Base-by-base conservation (phyloP, 1,140 invertebrate genomes). In the Drosophila pruinosa region DNA sequence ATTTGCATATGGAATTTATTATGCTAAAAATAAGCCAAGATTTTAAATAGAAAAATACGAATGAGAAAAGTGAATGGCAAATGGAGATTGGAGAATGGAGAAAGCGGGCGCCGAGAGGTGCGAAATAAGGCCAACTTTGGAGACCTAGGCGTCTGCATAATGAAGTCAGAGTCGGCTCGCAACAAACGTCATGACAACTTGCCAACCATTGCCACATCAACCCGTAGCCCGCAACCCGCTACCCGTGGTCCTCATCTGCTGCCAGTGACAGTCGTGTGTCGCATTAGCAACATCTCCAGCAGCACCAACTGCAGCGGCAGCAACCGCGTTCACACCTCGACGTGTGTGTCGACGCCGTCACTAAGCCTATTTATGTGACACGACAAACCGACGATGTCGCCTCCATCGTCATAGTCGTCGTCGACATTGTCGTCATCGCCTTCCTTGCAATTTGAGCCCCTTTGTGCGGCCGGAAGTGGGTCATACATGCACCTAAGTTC, bases 21-120 rank as follows among this genome's bases (percentile, higher is more conserved):
- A 88, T 82, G 82, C 82, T 88, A 82, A 89, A 88, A 88, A 88
- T 88, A 88, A 88, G 82, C 83, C 72, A 89, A 82, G 82, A 88
- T 82, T 78, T 88, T 70, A 85, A 85, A 80, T 8, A 26, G 19
- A 39, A 17, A 14, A 38, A 38, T 14, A 6, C 10, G 0, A 15
- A 14, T 4, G 36, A 38, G 36, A 15, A 45, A 45, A 10, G 39
- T 12, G 21, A 48, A 19, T n/a, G 36, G 6, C 22, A 43, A 15
- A 28, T 4, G 38, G 31, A 36, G 31, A 21, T 15, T 5, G 2
- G 14, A 24, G 17, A 36, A 19, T 6, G 5, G 34, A n/a, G 34
- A 36, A 15, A 31, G 26, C 1, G 47, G 4, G 21, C 2, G 14
- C n/a, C n/a, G 19, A 12, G 19, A 21, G 15, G 3, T 2, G 34